Conservation (phyloP, 2,888 invertebrate species). For the Charanyca ferruginea region DNA sequence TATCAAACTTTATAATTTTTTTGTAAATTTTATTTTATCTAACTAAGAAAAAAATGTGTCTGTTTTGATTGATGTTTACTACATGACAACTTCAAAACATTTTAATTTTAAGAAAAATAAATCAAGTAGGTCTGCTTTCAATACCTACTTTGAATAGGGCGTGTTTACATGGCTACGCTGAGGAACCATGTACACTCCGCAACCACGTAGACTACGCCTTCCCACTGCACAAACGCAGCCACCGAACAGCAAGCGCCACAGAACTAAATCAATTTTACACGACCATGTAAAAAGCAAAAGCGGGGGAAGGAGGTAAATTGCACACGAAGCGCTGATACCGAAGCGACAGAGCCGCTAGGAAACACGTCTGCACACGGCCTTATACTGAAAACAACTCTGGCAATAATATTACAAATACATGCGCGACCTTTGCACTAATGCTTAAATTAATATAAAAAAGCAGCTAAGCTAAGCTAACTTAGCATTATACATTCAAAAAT, state of each 20-base stretch:
- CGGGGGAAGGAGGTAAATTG: too few relatives aligned
- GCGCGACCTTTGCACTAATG: not conserved
- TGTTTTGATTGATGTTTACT: conserved; percentile 59
- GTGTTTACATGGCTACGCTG: too few relatives aligned
- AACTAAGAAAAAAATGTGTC: conserved; percentile 37
- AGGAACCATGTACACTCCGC: too few relatives aligned
- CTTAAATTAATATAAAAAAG: too few relatives aligned
- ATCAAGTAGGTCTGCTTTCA: conserved; percentile 31
- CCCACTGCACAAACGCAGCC: too few relatives aligned
- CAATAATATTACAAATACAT: not conserved
- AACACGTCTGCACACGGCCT: not conserved
- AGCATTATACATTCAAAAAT: too few relatives aligned
- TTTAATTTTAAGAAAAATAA: conserved; percentile 53
- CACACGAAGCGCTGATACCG: not conserved
- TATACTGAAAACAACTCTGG: not conserved
- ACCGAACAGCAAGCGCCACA: too few relatives aligned
- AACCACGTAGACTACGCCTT: too few relatives aligned
- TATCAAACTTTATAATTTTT: conserved; percentile 54
- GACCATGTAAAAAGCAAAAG: too few relatives aligned
- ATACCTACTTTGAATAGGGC: not conserved
- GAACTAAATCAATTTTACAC: too few relatives aligned
- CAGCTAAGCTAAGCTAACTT: too few relatives aligned
- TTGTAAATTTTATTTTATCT: conserved; percentile 26
- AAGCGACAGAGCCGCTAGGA: not conserved
- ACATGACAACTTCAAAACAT: conserved; percentile 25